These are phyloP conservation scores for Drosophila aldrichi DNA, from an alignment of 2,888 invertebrate genomes.

Conservation along the genomic window DNA sequence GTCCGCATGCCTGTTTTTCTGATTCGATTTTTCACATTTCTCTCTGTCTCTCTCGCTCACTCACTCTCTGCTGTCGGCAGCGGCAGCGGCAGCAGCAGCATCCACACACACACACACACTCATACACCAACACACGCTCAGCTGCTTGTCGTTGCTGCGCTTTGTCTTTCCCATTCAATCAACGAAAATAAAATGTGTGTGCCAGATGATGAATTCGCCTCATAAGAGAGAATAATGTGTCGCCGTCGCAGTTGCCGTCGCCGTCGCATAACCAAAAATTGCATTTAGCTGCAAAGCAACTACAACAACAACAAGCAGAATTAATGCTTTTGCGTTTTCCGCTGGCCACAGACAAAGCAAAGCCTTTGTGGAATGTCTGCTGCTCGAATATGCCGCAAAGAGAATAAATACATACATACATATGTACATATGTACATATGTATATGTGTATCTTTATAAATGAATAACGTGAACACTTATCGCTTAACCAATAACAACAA, in stretches of 20 bases:
- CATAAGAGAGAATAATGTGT: conserved; percentile 26
- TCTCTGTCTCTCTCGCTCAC: conserved; percentile 30
- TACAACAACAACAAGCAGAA: conserved; percentile 19
- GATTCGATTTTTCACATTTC: conserved; percentile 71
- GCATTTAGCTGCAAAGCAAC: conserved; percentile 30
- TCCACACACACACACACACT: conserved; percentile 36
- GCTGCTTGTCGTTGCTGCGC: conserved; percentile 58
- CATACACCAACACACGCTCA: conserved; percentile 53
- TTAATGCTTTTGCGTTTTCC: conserved; percentile 30
- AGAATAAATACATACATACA: conserved; percentile 4
- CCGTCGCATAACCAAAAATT: conserved; percentile 48
- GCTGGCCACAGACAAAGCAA: conserved; percentile 40
- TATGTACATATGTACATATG: neutral
- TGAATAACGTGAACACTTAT: conserved; percentile 50
- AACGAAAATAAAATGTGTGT: conserved; percentile 66
- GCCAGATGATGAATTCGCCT: conserved; percentile 59
- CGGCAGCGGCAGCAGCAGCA: conserved; percentile 50
- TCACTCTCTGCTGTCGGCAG: conserved; percentile 24
- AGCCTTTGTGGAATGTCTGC: conserved; percentile 42
- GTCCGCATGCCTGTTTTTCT: conserved; percentile 61
- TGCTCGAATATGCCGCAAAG: conserved; percentile 22
- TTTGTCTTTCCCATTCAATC: conserved; percentile 58
- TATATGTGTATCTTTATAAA: conserved; percentile 10
- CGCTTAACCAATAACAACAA: conserved; percentile 37
- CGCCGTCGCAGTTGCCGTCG: conserved; percentile 11